Evolutionary conservation across 92 coral and sea anemone genomes (phyloP).

Genomic region (Palythoa heliodiscus): DNA sequence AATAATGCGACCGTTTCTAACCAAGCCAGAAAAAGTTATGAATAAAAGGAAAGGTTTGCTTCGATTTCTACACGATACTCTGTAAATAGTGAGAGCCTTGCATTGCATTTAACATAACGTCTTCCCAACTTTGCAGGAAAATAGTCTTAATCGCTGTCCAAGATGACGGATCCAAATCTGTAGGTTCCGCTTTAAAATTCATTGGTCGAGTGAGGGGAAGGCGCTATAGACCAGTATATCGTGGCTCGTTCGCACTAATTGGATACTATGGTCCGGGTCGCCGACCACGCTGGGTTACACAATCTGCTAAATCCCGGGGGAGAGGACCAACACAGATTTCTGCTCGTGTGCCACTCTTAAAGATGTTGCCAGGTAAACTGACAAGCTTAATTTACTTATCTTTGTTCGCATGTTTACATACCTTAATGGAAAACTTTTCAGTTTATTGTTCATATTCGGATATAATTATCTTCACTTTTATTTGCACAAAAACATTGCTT

Average conservation of each 20-base stretch:
- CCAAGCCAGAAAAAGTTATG: too few relatives aligned
- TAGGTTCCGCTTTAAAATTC: constrained; percentile 41
- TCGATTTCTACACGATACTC: too few relatives aligned
- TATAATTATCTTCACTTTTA: neutral
- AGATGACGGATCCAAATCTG: constrained; percentile 45
- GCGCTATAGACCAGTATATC: constrained; percentile 19
- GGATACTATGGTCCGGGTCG: constrained; percentile 33
- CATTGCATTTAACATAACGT: neutral
- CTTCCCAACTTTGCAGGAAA: neutral
- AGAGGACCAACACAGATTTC: constrained; percentile 17
- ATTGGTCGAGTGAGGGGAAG: constrained; percentile 35
- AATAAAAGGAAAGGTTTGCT: too few relatives aligned
- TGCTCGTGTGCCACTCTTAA: constrained; percentile 16
- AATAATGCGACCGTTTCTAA: too few relatives aligned
- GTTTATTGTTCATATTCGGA: too few relatives aligned
- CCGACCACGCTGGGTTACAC: constrained; percentile 32
- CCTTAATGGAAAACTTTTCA: too few relatives aligned
- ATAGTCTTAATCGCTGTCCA: constrained; percentile 62
- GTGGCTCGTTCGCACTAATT: constrained; percentile 24
- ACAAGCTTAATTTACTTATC: neutral
- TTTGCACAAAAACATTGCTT: neutral
- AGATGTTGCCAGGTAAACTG: neutral
- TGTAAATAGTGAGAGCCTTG: too few relatives aligned
- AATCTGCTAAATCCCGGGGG: neutral
- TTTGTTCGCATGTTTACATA: too few relatives aligned